Base-by-base conservation (phyloP, 1,140 invertebrate genomes). In the Leguminivora glycinivorella region DNA sequence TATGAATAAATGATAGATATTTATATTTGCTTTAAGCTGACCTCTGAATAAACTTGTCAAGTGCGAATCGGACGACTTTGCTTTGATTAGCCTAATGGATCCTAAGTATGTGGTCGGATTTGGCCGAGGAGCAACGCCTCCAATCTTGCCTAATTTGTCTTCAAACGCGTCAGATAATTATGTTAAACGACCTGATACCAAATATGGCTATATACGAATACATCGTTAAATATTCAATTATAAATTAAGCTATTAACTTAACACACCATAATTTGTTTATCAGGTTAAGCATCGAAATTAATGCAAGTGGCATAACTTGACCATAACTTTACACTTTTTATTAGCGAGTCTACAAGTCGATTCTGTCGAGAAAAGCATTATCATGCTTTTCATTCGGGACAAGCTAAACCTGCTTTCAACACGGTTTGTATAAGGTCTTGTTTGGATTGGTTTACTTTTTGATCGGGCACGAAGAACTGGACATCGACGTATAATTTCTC, bases 231-330 rank as follows among this genome's bases (percentile, higher is more conserved):
- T 72, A 83, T 89, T 88, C 87, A 91, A 89, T 89, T 90, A 91
- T 90, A 91, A 90, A 91, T 91, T 88, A 90, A 91, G 89, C 89
- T 89, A 91, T 90, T 86, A 91, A 90, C 78, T 87, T 91, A 89
- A 90, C 88, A 89, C 81, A 85, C 87, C 74, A 87, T 91, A 91
- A 91, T 91, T 91, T 91, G 89, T 90, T 91, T 90, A 91, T 90
- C 89, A 84, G 87, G 87, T 87, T 91, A 85, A 90, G 89, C 88
- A 91, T 91, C 89, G 76, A 86, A 90, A 90, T 91, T 89, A 91
- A 90, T 90, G 89, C 89, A 88, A 88, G 86, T 88, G 84, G 89
- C 85, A 89, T 88, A 89, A 88, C 88, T 85, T 85, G 86, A 75
- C 84, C 88, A 91, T 91, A 91, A 90, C 81, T 90, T 90, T 77